Base-by-base conservation (phyloP, 2,888 invertebrate species). In the Ctena decussata region DNA sequence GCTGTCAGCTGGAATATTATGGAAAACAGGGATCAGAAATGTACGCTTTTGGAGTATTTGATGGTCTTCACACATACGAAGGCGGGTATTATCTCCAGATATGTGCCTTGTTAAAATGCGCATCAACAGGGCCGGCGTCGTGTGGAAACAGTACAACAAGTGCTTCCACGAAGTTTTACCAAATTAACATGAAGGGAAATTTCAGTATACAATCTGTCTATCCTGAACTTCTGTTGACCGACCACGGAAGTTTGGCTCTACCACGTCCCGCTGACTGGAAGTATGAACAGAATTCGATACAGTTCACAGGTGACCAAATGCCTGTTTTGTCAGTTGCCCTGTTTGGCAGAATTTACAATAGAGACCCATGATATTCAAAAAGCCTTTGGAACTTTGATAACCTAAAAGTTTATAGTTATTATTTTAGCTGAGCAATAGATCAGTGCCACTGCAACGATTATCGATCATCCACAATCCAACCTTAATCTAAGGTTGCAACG, bases 41-140 rank as follows among this genome's bases (percentile, higher is more conserved):
- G 6, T 94, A 87, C 72, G 94, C 92, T 0, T 87, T 94, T 72
- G 94, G 93, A 0, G 93, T 92, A 0, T 93, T 93, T 80, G 89
- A 92, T 77, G 93, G 93, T 0, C 81, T 92, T 1, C 93, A 93
- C 80, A 89, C 90, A 0, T 77, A 86, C 24, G 85, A 92, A 57
- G 93, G 93, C 0, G 44, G 75, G 3, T 93, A 93, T 74, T 93
- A 91, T 84, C 80, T 93, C 5, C 91, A 93, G 82, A 85, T 91
- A 11, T 94, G 94, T 72, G 83, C 90, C 6, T 65, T 94, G 1
- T 79, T 93, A 11, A 91, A 85, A 69, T 94, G 94, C 65, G 85
- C 85, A 18, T 85, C 88, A 35, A 49, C 32, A 18, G 53, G 80
- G 0, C n/a, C n/a, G n/a, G 30, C 77, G 21, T 80, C 77, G 12